Evolutionary conservation across 2,888 invertebrate genomes (phyloP), one percentile per base, ranked within the genome.

Genomic region (Latrodectus elegans): DNA sequence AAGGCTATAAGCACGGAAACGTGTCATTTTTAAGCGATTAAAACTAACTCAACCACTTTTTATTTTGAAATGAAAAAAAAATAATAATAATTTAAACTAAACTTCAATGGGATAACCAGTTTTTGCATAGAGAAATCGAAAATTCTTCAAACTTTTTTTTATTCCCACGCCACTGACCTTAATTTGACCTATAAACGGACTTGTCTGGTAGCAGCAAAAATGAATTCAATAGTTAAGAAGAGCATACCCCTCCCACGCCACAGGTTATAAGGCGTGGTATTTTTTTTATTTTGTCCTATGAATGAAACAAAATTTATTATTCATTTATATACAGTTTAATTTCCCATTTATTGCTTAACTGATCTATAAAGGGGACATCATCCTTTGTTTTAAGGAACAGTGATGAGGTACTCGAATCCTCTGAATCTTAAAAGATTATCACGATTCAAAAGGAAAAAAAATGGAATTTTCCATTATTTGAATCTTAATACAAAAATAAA

Each of bases 101-200:
- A 70, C 49, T 78, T 60, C 51, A 80, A 80, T 76, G 67, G 68
- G 51, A 76, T 80, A 86, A 86, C 85, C 85, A 86, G 85, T 86
- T 80, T 64, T 65, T 80, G 15, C 52, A 67, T 67, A 64, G 68
- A 26, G 84, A 84, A 84, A 84, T 85, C 75, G 4, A 38, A 71
- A 85, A 86, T 86, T 80, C 80, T 86, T 86, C 80, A 74, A 71
- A 65, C 75, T 49, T 55, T n/a, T 17, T 71, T 76, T 77, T 55
- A 64, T 87, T 87, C 86, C 76, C 81, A 87, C 86, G 80, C 80
- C 81, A 87, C 81, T 87, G 86, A 81, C 86, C 76, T 75, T 87
- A 86, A 75, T 76, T 86, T 86, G 85, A 86, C 85, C 85, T 80
- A 86, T 76, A 86, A 86, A 86, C 76, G 80, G 75, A 80, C 80